Evolutionary conservation across 2,797 vertebrate species (phyloP), one percentile per base, ranked within the genome.

Genomic region (Holocentrus rufus): DNA sequence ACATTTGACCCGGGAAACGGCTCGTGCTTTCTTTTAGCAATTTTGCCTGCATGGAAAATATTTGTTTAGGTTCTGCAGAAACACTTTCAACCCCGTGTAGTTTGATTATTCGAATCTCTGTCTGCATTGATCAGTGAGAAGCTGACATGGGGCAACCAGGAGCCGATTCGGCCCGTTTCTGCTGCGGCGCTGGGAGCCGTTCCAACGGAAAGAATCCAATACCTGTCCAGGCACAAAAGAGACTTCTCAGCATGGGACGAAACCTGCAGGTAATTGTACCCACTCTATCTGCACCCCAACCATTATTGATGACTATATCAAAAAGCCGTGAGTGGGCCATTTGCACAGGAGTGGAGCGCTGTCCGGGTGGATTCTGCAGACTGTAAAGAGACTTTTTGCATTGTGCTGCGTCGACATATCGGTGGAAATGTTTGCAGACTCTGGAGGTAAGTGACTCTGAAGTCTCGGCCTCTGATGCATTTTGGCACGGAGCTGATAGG

Each of bases 191-290:
- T 90, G 25, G 50, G 47, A 85, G 87, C 87, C 1, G 31, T 76
- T 34, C 88, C 92, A 2, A 92, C 89, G 1, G 30, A 83, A 75
- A 94, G 95, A 85, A 87, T 88, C 44, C 77, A 85, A 58, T 42
- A 65, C 61, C 90, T 96, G 47, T 87, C 95, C 60, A 75, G 85
- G 46, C 93, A 93, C 88, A 96, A 92, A 90, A 75, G 83, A 83
- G 85, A 84, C 72, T 86, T 89, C 80, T 89, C 88, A 82, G 85
- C 79, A 50, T 49, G 79, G 73, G 81, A 86, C 42, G 63, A 88
- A 47, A 84, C 73, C 13, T 58, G 15, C 74, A 93, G 94, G 95
- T 96, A 81, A 88, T 87, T 68, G 57, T 9, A 4, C 34, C 77
- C 81, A 49, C 47, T n/a, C 44, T 0, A 20, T 30, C 59, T 49